Evolutionary conservation across 2,888 invertebrate genomes (phyloP), one percentile per base, ranked within the genome.

Genomic region (Zele albiditarsus): DNA sequence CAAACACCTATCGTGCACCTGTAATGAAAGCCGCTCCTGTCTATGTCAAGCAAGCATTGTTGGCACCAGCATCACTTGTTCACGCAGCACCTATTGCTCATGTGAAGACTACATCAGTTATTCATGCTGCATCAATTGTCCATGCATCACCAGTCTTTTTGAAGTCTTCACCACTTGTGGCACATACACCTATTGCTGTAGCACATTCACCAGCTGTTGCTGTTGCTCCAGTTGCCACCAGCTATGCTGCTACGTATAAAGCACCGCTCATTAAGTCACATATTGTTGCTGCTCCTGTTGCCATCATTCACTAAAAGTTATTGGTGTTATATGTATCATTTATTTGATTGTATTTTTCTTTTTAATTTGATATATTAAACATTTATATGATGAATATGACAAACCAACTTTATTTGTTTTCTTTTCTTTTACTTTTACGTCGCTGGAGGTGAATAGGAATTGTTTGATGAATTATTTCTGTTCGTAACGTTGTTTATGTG

Each of bases 201-300:
- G 23, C 62, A 6, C 71, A 67, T 71, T n/a, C 62, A 12, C 69
- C 71, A 20, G 71, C 72, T n/a, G 73, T 75, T 27, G 74, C 76
- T 20, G 42, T 69, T n/a, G 70, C 68, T n/a, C 78, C 78, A 33
- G 38, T 78, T 53, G 79, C 92, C 81, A 92, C 92, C 90, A 90
- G 91, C 79, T 91, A 92, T 84, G 91, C 92, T 81, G 92, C 92
- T 90, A 90, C 91, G 79, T 91, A 92, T 89, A 92, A 91, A 89
- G 92, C 92, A 86, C 75, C 78, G 25, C 60, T 82, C 70, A 80
- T 81, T 76, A 80, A 80, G 88, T 89, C 75, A 23, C 77, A 75
- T 57, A 53, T 68, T 49, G 89, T 74, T 16, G 78, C 80, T 28
- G 90, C 83, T 28, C 81, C 83, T 6, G 69, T 89, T 46, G 89